These are phyloP conservation scores for Oreotrochilus melanogaster DNA, from an alignment of 2,113 vertebrate genomes.

Conservation along the genomic window DNA sequence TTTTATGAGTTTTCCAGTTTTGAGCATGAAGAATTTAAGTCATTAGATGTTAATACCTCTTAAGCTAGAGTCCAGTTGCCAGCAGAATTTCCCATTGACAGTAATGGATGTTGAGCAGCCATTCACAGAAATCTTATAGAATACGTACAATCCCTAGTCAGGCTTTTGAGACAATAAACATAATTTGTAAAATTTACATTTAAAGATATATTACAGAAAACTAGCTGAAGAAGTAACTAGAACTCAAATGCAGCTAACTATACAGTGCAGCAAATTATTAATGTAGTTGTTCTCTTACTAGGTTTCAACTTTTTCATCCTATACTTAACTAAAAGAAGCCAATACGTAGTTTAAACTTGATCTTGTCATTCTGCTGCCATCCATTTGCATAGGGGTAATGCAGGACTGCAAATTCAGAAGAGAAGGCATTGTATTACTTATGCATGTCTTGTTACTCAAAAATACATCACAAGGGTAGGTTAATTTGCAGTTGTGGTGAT, in stretches of 20 bases:
- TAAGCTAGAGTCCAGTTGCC: not conserved
- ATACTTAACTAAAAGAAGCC: not conserved
- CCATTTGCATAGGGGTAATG: not conserved
- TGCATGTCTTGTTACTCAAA: not conserved
- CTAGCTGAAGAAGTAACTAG: not conserved
- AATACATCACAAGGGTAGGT: not conserved
- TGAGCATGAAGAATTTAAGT: not conserved
- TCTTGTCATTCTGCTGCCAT: not conserved
- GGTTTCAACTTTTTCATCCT: not conserved
- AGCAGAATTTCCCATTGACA: not conserved
- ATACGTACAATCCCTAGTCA: not conserved
- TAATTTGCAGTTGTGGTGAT: not conserved
- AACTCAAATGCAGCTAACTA: not conserved
- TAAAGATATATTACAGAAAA: not conserved
- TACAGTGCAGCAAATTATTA: not conserved
- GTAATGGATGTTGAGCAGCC: not conserved
- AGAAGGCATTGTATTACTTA: not conserved
- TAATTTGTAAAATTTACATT: not conserved
- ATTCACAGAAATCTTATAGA: not conserved
- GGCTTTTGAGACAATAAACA: not conserved
- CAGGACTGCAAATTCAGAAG: not conserved
- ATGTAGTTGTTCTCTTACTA: not conserved
- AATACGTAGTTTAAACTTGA: not conserved
- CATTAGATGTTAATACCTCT: not conserved
- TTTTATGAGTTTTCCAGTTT: not conserved